Evolutionary conservation across 2,113 vertebrate species (phyloP).

Genomic region (Elephantulus edwardii): DNA sequence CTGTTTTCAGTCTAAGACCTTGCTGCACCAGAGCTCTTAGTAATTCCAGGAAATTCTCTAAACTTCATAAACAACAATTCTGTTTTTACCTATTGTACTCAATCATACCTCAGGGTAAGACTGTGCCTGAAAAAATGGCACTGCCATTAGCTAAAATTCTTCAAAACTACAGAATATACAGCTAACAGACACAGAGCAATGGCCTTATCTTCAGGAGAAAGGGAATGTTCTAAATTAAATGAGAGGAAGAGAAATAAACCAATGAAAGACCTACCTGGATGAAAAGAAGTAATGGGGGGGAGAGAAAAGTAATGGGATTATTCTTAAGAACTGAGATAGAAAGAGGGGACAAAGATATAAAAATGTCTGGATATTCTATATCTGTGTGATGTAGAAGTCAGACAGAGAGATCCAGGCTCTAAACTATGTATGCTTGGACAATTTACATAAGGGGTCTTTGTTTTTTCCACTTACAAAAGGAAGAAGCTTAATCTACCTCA

Average conservation of each 20-base stretch:
- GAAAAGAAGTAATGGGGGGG: slow-evolving; percentile 29
- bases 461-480: slow-evolving; percentile 17
- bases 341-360: not conserved
- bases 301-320: slow-evolving; percentile 30
- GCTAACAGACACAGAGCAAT: not conserved
- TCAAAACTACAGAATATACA: slow-evolving; percentile 22
- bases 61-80: not conserved
- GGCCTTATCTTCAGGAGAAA: not conserved
- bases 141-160: not conserved
- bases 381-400: not conserved
- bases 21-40: slow-evolving; percentile 24
- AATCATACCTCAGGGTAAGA: not conserved
- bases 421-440: not conserved
- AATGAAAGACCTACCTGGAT: not conserved
- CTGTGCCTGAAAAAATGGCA: not conserved
- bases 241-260: not conserved
- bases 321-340: not conserved
- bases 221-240: slow-evolving; percentile 13
- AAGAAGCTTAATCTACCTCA: not conserved
- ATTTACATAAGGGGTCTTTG: slow-evolving; percentile 5
- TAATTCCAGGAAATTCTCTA: slow-evolving; percentile 54
- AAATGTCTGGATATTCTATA: not conserved
- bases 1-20: slow-evolving; percentile 27
- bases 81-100: not conserved
- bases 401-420: not conserved